Evolutionary conservation across 2,797 vertebrate species (phyloP).

Genomic region (Darevskia nairensis): DNA sequence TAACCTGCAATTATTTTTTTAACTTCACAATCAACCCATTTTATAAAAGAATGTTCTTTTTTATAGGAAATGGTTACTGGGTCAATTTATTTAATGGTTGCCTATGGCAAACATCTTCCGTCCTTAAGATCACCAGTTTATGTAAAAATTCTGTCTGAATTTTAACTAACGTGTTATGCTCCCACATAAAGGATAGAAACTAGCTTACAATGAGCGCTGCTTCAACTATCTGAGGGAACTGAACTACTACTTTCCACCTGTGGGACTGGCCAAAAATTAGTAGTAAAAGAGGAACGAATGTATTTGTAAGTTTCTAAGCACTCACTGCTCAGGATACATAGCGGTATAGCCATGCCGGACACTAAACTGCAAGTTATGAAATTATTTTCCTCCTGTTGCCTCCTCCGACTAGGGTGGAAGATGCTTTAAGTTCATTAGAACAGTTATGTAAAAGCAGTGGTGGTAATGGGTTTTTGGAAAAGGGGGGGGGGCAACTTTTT

Average conservation of each 20-base stretch:
- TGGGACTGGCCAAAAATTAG: constrained; percentile 42
- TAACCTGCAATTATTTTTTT: constrained; percentile 53
- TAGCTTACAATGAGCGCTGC: not conserved
- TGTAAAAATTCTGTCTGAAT: not conserved
- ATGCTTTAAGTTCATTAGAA: constrained; percentile 49
- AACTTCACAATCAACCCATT: constrained; percentile 43
- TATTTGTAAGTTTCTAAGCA: constrained; percentile 43
- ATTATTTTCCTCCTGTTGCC: constrained; percentile 34
- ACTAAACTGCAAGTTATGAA: constrained; percentile 23
- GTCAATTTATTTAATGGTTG: not conserved
- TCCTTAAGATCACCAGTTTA: not conserved
- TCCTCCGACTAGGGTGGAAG: not conserved
- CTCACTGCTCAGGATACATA: constrained; percentile 42
- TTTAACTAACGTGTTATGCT: too few species aligned
- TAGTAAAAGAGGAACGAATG: constrained; percentile 44
- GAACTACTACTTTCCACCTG: constrained; percentile 10
- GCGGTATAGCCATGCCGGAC: constrained; percentile 17
- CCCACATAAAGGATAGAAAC: not conserved
- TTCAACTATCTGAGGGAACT: not conserved
- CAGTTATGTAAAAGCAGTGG: not conserved
- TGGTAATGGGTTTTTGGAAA: not conserved
- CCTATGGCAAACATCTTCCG: not conserved
- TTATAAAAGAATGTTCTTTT: constrained; percentile 40
- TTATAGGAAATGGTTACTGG: constrained; percentile 34
- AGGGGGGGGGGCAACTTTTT: not conserved